Base-by-base conservation (phyloP, 2,113 vertebrate species). In the Chaetodon auriga region DNA sequence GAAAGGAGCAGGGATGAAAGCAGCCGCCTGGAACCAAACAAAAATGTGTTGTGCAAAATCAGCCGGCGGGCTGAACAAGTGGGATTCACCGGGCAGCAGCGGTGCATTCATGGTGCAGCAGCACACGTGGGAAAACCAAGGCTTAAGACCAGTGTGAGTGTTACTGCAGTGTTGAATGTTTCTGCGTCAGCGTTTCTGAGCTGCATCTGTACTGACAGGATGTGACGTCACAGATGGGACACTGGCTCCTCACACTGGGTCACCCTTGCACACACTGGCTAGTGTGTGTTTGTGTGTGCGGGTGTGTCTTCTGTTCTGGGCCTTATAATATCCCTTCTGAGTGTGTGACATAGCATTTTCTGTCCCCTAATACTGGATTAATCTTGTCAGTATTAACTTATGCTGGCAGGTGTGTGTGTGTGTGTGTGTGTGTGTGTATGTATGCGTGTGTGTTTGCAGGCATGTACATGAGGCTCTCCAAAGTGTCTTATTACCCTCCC, bases 401-500 rank as follows among this genome's bases (percentile, higher is more conserved):
- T 46, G 60, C 49, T 63, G 63, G 54, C 55, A 80, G 68, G 79
- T 74, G 13, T 66, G 58, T 55, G 61, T 60, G 68, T 18, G 11
- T 55, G 36, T 84, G n/a, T 57, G 46, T 70, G 65, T 51, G 68
- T 36, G 53, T 57, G 36, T 66, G 21, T 66, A 21, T 58, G 54
- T 23, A 21, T 48, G 60, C 46, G 36, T 66, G 21, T 66, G 36
- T 58, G 54, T 23, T 25, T 48, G 60, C 46, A 55, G 46, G 53
- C 81, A 80, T 90, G 76, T 82, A 62, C 82, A 68, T 18, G 63
- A 57, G 61, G 46, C 70, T 75, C 0, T 49, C 76, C 51, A 61
- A 41, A 88, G 89, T 93, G 90, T 94, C 90, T 72, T 78, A 63
- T 92, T 92, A 90, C 91, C 68, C 60, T 73, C 75, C 68, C 78